Evolutionary conservation across 2,113 vertebrate species (phyloP).

Genomic region (Catagonus wagneri): DNA sequence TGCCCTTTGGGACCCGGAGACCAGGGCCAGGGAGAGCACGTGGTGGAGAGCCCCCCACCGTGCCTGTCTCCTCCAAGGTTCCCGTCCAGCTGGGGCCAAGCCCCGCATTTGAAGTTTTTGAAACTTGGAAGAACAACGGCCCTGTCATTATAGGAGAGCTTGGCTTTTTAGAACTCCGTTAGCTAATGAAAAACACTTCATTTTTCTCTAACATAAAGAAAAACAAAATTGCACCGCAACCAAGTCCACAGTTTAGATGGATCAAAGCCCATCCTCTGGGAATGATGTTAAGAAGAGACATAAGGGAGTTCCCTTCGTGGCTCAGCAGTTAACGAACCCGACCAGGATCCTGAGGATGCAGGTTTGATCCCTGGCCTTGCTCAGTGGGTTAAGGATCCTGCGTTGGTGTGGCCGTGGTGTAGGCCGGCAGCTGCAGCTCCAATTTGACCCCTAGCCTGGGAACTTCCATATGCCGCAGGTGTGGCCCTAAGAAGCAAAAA

Average conservation of each 20-base stretch:
- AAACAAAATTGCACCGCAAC: not conserved
- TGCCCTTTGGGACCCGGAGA: not conserved
- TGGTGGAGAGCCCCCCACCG: not conserved
- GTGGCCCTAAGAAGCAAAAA: no score
- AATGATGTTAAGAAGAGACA: not conserved
- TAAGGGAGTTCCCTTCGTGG: no score
- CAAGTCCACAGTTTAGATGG: not conserved
- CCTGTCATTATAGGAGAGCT: not conserved
- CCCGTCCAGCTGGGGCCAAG: fast-evolving
- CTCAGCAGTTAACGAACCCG: no score
- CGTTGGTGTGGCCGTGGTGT: no score
- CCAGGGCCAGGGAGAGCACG: not conserved
- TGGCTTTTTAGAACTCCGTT: not conserved
- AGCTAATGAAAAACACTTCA: not conserved
- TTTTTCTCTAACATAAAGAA: not conserved
- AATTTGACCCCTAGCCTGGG: no score
- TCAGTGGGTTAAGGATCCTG: no score
- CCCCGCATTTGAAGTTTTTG: not conserved
- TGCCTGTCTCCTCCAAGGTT: not conserved
- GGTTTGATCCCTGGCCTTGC: no score
- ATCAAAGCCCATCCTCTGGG: not conserved
- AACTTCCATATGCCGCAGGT: no score
- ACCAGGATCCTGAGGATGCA: no score
- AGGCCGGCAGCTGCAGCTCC: no score
- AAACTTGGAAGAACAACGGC: not conserved